A percentile compares a stretch with the other conserved stretches of the same genome.
phyloP scores from a whole-genome alignment of 64 coral and sea anemone species.

The Cladopsammia gracilis region DNA sequence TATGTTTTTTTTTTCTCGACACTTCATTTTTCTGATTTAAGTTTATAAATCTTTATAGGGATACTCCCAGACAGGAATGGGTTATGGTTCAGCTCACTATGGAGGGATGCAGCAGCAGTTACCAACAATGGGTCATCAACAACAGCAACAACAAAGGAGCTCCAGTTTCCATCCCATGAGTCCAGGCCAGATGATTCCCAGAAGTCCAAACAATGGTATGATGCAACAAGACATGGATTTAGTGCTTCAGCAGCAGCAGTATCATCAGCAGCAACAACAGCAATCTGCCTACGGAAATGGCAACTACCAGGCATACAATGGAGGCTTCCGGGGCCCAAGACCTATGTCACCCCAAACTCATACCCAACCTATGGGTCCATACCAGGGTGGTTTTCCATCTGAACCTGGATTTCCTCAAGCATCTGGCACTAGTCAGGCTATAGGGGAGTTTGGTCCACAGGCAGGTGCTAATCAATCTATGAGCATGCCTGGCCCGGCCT shows the following conservation, averaged over 20 bases:
- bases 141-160: conserved; percentile 31
- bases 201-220: conserved; percentile 43
- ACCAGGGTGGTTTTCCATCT: conserved; percentile 36
- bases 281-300: conserved; percentile 25
- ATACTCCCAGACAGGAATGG: conserved; percentile 21
- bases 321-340: conserved; percentile 19
- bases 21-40: no score
- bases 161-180: conserved; percentile 42
- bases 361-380: conserved; percentile 28
- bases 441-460: conserved; percentile 57
- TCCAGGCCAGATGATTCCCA: conserved; percentile 47
- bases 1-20: no score
- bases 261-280: conserved; percentile 2
- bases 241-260: conserved; percentile 33
- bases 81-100: conserved; percentile 9
- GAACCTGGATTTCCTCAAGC: conserved; percentile 25
- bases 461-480: conserved; percentile 11
- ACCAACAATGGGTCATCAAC: conserved; percentile 4
- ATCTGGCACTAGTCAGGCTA: neutral
- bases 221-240: conserved; percentile 55
- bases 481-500: conserved; percentile 28
- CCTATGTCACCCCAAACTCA: conserved; percentile 11
- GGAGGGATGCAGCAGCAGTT: conserved; percentile 43
- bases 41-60: neutral
- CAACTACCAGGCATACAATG: conserved; percentile 61